A percentile compares a stretch with the other conserved stretches of the same genome.
These are phyloP conservation scores for Xyliphius kryptos DNA, from an alignment of 2,113 vertebrate species.

Conservation along the genomic window DNA sequence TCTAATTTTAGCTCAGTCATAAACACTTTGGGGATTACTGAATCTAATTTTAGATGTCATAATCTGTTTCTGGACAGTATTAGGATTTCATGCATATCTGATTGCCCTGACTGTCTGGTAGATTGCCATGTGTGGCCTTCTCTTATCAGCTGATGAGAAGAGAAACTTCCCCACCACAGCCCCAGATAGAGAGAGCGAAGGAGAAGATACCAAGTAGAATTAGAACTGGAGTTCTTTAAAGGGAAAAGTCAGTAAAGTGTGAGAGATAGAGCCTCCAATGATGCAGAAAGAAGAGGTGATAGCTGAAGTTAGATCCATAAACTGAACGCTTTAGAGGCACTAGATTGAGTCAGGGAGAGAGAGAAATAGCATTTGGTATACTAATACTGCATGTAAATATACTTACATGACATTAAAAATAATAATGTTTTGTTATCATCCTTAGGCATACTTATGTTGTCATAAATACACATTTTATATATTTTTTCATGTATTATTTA, in stretches of 20 bases:
- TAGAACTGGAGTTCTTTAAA: constrained; percentile 53
- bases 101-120: constrained; percentile 40
- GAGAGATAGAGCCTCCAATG: constrained; percentile 63
- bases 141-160: constrained; percentile 50
- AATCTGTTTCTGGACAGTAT: constrained; percentile 35
- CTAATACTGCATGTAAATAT: too few relatives aligned
- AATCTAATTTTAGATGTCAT: constrained; percentile 47
- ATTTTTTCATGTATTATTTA: too few relatives aligned
- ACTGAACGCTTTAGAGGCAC: too few relatives aligned
- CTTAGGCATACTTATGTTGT: too few relatives aligned
- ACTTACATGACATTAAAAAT: too few relatives aligned
- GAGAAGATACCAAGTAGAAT: constrained; percentile 38
- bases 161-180: constrained; percentile 43
- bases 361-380: too few relatives aligned
- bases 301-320: constrained; percentile 57
- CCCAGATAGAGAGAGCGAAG: constrained; percentile 28
- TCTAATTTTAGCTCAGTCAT: constrained; percentile 39
- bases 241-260: constrained; percentile 57
- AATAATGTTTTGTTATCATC: too few relatives aligned
- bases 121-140: constrained; percentile 52
- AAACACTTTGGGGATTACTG: constrained; percentile 26
- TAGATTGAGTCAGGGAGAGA: too few relatives aligned
- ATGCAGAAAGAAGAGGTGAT: constrained; percentile 60
- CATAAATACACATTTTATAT: too few relatives aligned
- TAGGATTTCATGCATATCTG: constrained; percentile 50